Percentiles rank a stretch among this genome's conserved stretches.
phyloP scores from a whole-genome alignment of 2,888 invertebrate genomes.

The Pollenia angustigena region DNA sequence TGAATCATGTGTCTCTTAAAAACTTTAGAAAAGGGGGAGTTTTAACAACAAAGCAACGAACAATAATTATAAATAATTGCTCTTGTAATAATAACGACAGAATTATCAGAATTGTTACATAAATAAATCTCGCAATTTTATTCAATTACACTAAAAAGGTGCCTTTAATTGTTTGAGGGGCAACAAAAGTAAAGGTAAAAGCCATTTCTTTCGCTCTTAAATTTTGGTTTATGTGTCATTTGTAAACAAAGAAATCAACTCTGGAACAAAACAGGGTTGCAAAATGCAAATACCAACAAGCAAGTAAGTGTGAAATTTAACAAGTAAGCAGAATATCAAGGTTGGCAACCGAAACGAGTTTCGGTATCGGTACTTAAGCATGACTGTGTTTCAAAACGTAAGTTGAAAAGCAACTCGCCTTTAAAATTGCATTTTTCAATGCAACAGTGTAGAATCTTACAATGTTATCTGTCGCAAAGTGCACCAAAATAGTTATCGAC shows the following conservation, averaged over 20 bases:
- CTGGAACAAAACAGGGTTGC: not conserved
- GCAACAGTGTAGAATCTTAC: no score
- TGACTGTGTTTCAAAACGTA: no score
- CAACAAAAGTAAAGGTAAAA: not conserved
- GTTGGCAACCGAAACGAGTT: no score
- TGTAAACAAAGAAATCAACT: conserved; percentile 13
- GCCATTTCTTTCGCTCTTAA: not conserved
- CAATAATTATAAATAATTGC: conserved; percentile 55
- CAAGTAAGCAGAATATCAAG: conserved; percentile 48
- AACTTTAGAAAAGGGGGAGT: conserved; percentile 34
- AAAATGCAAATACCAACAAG: conserved; percentile 42
- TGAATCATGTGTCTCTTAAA: conserved; percentile 51
- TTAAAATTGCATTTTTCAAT: no score
- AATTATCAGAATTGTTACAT: not conserved
- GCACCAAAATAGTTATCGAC: no score
- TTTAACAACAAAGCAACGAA: conserved; percentile 19
- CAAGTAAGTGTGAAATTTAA: conserved; percentile 58
- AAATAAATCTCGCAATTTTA: conserved; percentile 26
- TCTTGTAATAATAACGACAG: conserved; percentile 2
- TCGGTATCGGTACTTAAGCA: no score
- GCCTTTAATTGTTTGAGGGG: conserved; percentile 3
- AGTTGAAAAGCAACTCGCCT: no score
- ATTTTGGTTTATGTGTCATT: conserved; percentile 10
- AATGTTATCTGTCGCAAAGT: no score
- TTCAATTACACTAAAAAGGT: conserved; percentile 8